Evolutionary conservation across 1,140 invertebrate species (phyloP).

Genomic region (Brachionus rubens): DNA sequence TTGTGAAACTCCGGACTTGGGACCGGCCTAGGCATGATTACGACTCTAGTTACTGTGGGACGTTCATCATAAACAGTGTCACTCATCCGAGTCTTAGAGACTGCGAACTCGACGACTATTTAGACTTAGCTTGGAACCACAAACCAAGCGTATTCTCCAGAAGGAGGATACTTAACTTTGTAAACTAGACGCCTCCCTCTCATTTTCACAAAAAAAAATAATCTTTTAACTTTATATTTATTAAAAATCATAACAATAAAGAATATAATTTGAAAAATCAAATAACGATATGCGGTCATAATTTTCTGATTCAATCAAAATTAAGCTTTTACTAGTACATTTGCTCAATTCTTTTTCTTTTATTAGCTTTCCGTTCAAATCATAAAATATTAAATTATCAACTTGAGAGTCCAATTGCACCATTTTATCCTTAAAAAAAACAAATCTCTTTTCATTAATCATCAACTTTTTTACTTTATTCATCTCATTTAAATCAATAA

Average conservation of each 20-base stretch:
- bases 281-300: neutral
- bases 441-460: constrained; percentile 16
- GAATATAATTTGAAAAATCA: neutral
- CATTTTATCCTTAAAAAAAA: neutral
- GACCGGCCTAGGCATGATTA: too few species aligned
- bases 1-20: too few species aligned
- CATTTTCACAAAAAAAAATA: too few species aligned
- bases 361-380: neutral
- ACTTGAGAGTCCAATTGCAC: neutral
- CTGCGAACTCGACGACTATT: too few species aligned
- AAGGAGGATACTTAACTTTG: too few species aligned
- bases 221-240: too few species aligned
- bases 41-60: too few species aligned
- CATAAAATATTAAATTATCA: neutral
- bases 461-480: neutral
- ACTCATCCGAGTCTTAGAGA: too few species aligned
- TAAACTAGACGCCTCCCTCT: too few species aligned
- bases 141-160: too few species aligned
- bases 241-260: neutral
- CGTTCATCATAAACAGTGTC: too few species aligned
- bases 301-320: neutral
- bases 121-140: too few species aligned
- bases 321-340: neutral
- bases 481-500: neutral
- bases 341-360: neutral